Percentiles rank a stretch among this genome's conserved stretches.
These are phyloP conservation scores for Temnothorax unifasciatus DNA, from an alignment of 2,888 invertebrate species.

Conservation along the genomic window DNA sequence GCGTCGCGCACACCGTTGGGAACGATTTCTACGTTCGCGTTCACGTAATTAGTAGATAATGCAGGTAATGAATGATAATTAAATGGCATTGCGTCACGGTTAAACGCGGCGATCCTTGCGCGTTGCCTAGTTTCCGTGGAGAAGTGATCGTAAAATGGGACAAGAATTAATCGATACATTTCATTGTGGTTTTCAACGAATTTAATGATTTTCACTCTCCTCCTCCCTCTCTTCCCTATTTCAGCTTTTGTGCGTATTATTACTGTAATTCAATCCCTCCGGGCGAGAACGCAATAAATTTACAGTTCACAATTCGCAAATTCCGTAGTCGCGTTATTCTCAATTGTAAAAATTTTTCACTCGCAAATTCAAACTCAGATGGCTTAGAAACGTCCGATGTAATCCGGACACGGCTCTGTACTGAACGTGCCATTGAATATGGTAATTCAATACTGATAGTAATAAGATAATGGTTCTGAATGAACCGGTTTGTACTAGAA, in stretches of 20 bases:
- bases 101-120: slow-evolving; percentile 65
- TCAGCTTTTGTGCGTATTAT: neutral
- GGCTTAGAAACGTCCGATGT: neutral
- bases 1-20: neutral
- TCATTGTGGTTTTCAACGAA: slow-evolving; percentile 6
- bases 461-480: slow-evolving; percentile 16
- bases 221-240: neutral
- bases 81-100: slow-evolving; percentile 63
- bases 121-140: slow-evolving; percentile 56
- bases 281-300: neutral
- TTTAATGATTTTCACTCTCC: slow-evolving; percentile 13
- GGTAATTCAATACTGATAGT: slow-evolving; percentile 36
- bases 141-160: slow-evolving; percentile 15
- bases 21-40: slow-evolving; percentile 31
- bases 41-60: slow-evolving; percentile 48
- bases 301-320: neutral
- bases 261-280: neutral
- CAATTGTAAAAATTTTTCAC: neutral
- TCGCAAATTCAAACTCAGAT: slow-evolving; percentile 12
- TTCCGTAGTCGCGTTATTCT: neutral
- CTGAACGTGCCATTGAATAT: slow-evolving; percentile 40
- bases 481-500: slow-evolving; percentile 16
- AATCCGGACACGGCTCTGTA: slow-evolving; percentile 3
- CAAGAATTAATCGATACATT: slow-evolving; percentile 43
- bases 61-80: slow-evolving; percentile 60